Percentiles rank a stretch among this genome's conserved stretches.
These are phyloP conservation scores for Zaprionus lachaisei DNA, from an alignment of 1,140 invertebrate genomes.

Conservation along the genomic window DNA sequence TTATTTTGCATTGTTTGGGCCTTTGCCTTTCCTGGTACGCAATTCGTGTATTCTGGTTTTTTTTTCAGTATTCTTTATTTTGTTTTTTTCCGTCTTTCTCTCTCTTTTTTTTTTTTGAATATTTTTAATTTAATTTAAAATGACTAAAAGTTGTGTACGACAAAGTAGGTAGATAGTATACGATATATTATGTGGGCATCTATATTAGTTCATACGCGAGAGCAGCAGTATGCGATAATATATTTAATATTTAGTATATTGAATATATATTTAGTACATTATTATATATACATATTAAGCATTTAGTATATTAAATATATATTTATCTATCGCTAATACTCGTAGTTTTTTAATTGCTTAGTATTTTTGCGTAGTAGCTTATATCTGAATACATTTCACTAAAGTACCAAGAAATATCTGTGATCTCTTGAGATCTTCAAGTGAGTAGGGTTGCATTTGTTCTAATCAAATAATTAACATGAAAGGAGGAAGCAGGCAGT, in stretches of 20 bases:
- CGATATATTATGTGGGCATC: neutral
- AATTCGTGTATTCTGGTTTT: constrained; percentile 21
- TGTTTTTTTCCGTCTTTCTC: neutral
- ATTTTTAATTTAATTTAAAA: constrained; percentile 11
- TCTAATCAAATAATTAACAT: too few species aligned
- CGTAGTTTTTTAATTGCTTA: neutral
- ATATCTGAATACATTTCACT: too few species aligned
- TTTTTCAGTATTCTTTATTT: neutral
- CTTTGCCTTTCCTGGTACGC: constrained; percentile 34
- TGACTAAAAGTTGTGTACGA: constrained; percentile 3
- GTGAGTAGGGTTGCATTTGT: too few species aligned
- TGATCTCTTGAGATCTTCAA: too few species aligned
- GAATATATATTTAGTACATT: too few species aligned
- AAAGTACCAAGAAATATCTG: too few species aligned
- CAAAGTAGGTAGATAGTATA: neutral
- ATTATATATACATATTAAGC: too few species aligned
- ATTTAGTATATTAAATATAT: too few species aligned
- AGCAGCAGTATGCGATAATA: neutral
- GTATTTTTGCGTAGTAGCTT: neutral
- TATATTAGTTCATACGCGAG: neutral
- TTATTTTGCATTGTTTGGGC: constrained; percentile 76
- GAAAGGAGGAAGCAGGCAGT: too few species aligned
- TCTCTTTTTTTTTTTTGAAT: neutral
- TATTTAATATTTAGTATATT: neutral
- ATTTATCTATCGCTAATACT: neutral